Base-by-base conservation (phyloP, 1,140 invertebrate genomes). In the Muscidifurax raptorellus region DNA sequence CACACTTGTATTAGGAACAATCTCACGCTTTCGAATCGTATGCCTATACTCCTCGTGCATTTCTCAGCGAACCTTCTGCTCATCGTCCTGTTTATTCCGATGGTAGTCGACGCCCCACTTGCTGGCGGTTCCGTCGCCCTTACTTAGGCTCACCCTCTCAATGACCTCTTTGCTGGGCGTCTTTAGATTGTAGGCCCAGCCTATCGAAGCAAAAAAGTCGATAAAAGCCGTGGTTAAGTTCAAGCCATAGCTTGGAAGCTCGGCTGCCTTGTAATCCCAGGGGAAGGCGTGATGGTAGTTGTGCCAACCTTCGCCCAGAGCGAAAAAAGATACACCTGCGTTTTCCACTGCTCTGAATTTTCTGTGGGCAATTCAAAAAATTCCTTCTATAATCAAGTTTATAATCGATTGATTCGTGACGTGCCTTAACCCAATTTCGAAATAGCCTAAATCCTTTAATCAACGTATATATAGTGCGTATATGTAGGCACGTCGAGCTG, bases 271-370 rank as follows among this genome's bases (percentile, higher is more conserved):
- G 87, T 95, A 95, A 90, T 96, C 96, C 88, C 94, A 95, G 0
- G 96, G 96, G 90, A 96, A 96, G 3, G 94, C 93, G 88, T 96
- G 96, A 88, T 96, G 96, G 90, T 96, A 96, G 91, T 96, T 96
- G 90, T 96, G 95, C 92, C 95, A 95, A 36, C 95, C 95, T 90
- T 94, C 94, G 10, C 94, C 93, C 7, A 91, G 80, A 0, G 92
- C 84, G 47, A 93, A 88, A 32, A 93, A 88, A 0, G 93, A 87
- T 18, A 94, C 93, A 4, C 88, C 86, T n/a, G 88, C 83, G 85
- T 94, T 94, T 80, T 94, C 94, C 66, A 89, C 88, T 6, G 92
- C 88, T 67, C 94, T 94, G 64, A 96, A 95, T 76, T 93, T 92
- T 72, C 96, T 97, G 91, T 92, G 93, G 27, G 15, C 44, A 15